Conservation (phyloP, 2,113 vertebrate species). For the Noturus placidus region DNA sequence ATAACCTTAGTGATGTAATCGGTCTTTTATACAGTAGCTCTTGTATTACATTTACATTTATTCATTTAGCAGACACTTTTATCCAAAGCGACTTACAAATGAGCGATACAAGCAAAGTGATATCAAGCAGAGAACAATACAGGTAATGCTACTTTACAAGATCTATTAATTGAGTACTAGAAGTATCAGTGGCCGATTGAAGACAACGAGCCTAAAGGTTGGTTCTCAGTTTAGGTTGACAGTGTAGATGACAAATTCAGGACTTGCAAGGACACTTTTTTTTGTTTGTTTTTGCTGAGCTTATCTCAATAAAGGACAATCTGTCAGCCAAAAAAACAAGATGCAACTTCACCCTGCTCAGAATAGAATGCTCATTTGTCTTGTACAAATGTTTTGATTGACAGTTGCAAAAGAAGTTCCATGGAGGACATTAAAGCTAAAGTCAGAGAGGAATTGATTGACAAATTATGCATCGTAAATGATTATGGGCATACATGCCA, state of each 20-base stretch:
- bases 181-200: neutral
- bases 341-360: neutral
- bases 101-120: too few relatives aligned
- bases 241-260: neutral
- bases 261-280: neutral
- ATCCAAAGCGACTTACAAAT: too few relatives aligned
- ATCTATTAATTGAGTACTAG: too few relatives aligned
- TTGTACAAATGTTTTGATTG: neutral
- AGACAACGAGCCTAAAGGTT: neutral
- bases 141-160: too few relatives aligned
- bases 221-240: constrained; percentile 1
- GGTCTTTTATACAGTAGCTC: neutral
- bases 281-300: neutral
- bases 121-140: too few relatives aligned
- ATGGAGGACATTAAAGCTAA: neutral
- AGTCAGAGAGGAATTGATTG: constrained; percentile 12
- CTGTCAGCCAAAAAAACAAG: neutral
- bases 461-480: constrained; percentile 19
- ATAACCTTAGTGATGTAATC: neutral
- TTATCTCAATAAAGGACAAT: neutral
- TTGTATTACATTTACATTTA: too few relatives aligned
- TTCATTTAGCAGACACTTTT: too few relatives aligned
- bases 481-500: neutral
- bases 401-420: neutral
- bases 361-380: neutral